Evolutionary conservation across 1,140 invertebrate genomes (phyloP), one percentile per base, ranked within the genome.

Genomic region (Ruditapes philippinarum): DNA sequence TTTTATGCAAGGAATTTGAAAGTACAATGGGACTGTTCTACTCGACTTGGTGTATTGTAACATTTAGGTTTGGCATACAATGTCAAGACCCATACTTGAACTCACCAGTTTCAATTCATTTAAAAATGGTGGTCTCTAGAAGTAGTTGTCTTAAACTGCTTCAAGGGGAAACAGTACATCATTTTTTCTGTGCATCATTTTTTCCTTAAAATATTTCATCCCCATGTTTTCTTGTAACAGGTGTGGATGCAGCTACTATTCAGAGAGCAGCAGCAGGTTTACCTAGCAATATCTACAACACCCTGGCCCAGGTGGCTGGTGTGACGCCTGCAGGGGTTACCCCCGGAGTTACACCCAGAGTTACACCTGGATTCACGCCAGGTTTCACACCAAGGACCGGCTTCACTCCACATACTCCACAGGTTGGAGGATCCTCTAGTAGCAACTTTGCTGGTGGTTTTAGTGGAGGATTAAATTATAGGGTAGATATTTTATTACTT

Each of bases 241-340:
- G 95, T 92, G 96, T 97, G 95, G 97, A 97, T 96, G 96, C 97
- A 86, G 97, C 97, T 91, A 97, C 97, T 0, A 97, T 98, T 90
- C 97, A 98, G 90, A 96, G 97, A 93, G 97, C 97, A 45, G 97
- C 97, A 5, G 97, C 97, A 88, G 97, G 97, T 95, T 96, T 98
- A 92, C 97, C 97, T 11, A 97, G 96, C 90, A 97, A 97, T 91
- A 97, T 98, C 96, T 96, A 97, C 87, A 97, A 97, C 92, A 97
- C 97, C 9, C 94, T 98, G 33, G 97, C 97, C 0, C 97, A 97
- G 93, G 97, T 97, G 28, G 97, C 95, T 60, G 97, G 97, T 19
- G 97, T 97, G 87, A 97, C 97, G 0, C 97, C 97, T 0, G 73
- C 85, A 9, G 83, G 87, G 54, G 78, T 86, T 25, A 95, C 97